phyloP scores from a whole-genome alignment of 2,113 vertebrate species.

The Dicrurus megarhynchus region DNA sequence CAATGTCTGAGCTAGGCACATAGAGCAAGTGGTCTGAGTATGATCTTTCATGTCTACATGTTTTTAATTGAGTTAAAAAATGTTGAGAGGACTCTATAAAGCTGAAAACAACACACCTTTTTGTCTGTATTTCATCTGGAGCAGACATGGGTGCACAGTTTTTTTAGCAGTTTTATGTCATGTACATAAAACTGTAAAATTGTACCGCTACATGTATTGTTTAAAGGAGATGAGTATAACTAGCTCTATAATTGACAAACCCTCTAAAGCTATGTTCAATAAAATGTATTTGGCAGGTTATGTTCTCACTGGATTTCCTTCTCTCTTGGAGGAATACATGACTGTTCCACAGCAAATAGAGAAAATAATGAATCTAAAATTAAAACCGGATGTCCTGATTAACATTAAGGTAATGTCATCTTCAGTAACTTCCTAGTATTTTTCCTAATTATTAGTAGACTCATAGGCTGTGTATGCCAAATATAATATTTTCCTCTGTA shows the following conservation, averaged over 20 bases:
- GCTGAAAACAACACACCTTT: neutral
- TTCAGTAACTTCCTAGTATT: neutral
- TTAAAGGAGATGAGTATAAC: neutral
- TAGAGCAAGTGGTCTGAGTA: neutral
- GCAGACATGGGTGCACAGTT: neutral
- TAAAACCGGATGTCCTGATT: conserved; percentile 89
- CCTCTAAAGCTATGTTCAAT: conserved; percentile 16
- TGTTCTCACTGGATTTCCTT: conserved; percentile 88
- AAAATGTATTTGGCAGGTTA: conserved; percentile 80
- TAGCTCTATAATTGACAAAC: neutral
- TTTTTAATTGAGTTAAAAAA: neutral
- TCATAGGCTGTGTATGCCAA: neutral
- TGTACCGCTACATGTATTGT: neutral
- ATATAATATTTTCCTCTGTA: neutral
- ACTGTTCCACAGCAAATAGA: conserved; percentile 83
- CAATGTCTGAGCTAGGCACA: neutral
- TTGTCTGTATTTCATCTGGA: neutral
- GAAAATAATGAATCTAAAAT: conserved; percentile 81
- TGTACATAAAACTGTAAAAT: neutral
- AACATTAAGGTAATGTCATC: conserved; percentile 88
- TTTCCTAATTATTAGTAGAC: neutral
- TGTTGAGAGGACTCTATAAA: neutral
- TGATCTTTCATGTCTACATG: neutral
- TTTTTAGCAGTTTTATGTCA: neutral
- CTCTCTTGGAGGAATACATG: conserved; percentile 79